phyloP scores from a whole-genome alignment of 2,888 invertebrate genomes.

The Leucophenga maculata region DNA sequence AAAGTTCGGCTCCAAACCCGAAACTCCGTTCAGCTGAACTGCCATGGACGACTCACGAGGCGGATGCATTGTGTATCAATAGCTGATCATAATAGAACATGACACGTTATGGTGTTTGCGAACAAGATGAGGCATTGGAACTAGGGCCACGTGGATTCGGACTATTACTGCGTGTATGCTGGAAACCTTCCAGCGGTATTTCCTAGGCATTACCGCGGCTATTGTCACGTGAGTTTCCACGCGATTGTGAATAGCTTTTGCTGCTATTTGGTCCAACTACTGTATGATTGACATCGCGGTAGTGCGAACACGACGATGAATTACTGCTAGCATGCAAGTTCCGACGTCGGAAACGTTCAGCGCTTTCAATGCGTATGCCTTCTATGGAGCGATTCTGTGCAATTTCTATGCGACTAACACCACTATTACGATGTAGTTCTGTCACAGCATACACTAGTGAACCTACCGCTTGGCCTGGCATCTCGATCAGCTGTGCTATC shows the following conservation, averaged over 20 bases:
- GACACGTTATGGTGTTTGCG: slow-evolving; percentile 71
- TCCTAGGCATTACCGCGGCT: slow-evolving; percentile 74
- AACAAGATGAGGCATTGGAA: slow-evolving; percentile 71
- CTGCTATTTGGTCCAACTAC: slow-evolving; percentile 67
- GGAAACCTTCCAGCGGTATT: slow-evolving; percentile 86
- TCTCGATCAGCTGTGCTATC: slow-evolving; percentile 92
- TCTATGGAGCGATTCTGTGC: slow-evolving; percentile 69
- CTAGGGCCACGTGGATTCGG: slow-evolving; percentile 64
- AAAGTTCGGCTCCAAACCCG: too few species aligned
- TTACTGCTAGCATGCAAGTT: slow-evolving; percentile 73
- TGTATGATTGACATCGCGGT: slow-evolving; percentile 40
- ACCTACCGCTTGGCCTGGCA: slow-evolving; percentile 74
- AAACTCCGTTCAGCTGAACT: slow-evolving; percentile 55
- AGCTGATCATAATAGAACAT: slow-evolving; percentile 59
- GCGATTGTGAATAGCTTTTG: slow-evolving; percentile 71
- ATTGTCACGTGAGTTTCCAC: slow-evolving; percentile 66
- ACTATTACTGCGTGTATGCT: slow-evolving; percentile 74
- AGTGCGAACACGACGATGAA: slow-evolving; percentile 64
- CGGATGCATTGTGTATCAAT: slow-evolving; percentile 53
- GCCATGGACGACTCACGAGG: slow-evolving; percentile 50
- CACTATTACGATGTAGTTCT: slow-evolving; percentile 73
- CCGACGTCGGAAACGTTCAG: slow-evolving; percentile 69
- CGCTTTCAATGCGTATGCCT: slow-evolving; percentile 66
- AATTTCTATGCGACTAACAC: slow-evolving; percentile 68
- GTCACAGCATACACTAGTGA: slow-evolving; percentile 67